These are phyloP conservation scores for Lordiphosa fenestrarum DNA, from an alignment of 2,888 invertebrate species.

Conservation along the genomic window DNA sequence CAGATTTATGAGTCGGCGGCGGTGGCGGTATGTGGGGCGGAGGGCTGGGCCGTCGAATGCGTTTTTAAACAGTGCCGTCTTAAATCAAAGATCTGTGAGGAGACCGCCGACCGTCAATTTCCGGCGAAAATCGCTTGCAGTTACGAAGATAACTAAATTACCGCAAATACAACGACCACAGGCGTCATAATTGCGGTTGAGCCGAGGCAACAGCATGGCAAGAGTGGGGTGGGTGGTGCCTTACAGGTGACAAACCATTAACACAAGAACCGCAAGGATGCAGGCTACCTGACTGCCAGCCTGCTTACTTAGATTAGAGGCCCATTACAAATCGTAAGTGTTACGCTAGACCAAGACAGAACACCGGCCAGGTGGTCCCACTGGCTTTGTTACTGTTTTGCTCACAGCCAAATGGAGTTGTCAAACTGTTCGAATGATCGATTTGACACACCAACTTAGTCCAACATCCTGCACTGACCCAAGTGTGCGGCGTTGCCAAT, in stretches of 20 bases:
- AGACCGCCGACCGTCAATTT: conserved; percentile 56
- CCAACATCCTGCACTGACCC: conserved; percentile 32
- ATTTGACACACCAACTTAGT: conserved; percentile 76
- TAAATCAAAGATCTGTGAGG: conserved; percentile 72
- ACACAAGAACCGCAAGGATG: conserved; percentile 64
- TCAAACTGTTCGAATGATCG: conserved; percentile 76
- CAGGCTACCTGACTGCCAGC: conserved; percentile 56
- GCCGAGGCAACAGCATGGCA: conserved; percentile 6
- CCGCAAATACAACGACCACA: conserved; percentile 33
- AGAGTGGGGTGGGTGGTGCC: conserved; percentile 18
- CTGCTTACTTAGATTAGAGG: conserved; percentile 49
- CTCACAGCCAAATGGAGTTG: conserved; percentile 63
- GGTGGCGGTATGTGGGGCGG: conserved; percentile 4
- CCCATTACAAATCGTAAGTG: conserved; percentile 74
- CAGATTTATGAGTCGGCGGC: conserved; percentile 63
- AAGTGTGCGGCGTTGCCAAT: conserved; percentile 63
- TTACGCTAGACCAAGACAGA: conserved; percentile 51
- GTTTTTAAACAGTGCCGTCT: conserved; percentile 78
- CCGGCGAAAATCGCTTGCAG: conserved; percentile 57
- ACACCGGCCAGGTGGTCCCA: conserved; percentile 18
- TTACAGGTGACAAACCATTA: conserved; percentile 59
- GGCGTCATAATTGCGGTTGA: conserved; percentile 51
- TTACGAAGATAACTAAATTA: conserved; percentile 66
- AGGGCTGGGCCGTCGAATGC: conserved; percentile 67
- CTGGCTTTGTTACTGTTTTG: conserved; percentile 46